Base-by-base conservation (phyloP, 2,113 vertebrate species). In the Corvus cornix region DNA sequence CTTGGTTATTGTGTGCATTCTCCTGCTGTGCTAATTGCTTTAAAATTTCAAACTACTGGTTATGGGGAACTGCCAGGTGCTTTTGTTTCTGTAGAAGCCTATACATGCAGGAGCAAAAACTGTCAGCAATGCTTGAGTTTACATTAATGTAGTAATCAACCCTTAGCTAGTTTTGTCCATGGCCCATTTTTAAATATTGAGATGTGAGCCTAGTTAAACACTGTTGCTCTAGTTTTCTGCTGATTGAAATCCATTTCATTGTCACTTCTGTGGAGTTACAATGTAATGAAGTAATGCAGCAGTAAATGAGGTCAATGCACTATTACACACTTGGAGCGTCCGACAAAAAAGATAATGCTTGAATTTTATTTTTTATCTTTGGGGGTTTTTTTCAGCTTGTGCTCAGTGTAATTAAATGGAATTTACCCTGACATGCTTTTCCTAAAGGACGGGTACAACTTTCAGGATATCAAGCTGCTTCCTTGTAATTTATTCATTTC, bases 401-500 rank as follows among this genome's bases (percentile, higher is more conserved):
- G 22, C 41, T 88, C 28, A 16, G 13, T 88, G 66, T 95, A 94
- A 81, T 95, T 94, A 89, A 89, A 89, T 87, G 66, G 66, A 92
- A 94, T 94, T 93, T 84, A 76, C 74, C 75, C 67, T 84, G 94
- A 80, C 84, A 77, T 43, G 13, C 41, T 74, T 91, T 66, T 93
- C 87, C 79, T 94, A 90, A 90, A 97, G 87, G 90, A 94, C 13
- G 13, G 64, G 75, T 93, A 70, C 48, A 93, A 93, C 74, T 92
- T 95, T 53, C 37, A 90, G 80, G 70, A 60, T 87, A 74, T 83
- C 79, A 72, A 7, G 69, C 66, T 86, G 81, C 70, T 93, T 93
- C 82, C 46, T 73, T 89, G 70, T 95, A 90, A 93, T 96, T 95
- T 95, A 96, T 96, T 95, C 33, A 91, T 93, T 96, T 95, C 53